These are phyloP conservation scores for Cacatua alba DNA, from an alignment of 2,113 vertebrate genomes.

Conservation along the genomic window DNA sequence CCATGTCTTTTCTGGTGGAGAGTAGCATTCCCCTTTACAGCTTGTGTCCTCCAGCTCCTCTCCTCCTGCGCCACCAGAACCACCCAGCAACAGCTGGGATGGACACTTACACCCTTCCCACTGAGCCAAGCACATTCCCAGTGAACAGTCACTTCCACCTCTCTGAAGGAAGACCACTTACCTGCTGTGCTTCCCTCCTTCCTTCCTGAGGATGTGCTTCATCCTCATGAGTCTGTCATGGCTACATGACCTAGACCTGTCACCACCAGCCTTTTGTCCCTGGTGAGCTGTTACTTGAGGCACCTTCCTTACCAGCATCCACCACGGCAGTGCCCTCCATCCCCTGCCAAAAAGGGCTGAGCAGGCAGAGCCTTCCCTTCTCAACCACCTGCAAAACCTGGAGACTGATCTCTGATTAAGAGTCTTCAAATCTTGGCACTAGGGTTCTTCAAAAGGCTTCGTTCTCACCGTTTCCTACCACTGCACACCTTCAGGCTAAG, in stretches of 20 bases:
- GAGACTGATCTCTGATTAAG: not conserved
- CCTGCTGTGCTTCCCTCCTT: not conserved
- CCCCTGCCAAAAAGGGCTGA: not conserved
- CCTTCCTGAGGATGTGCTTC: not conserved
- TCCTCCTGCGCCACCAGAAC: not conserved
- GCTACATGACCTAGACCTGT: rapidly evolving
- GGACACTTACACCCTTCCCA: not conserved
- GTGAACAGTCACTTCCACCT: not conserved
- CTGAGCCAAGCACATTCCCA: not conserved
- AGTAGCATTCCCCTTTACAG: not conserved
- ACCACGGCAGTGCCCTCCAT: not conserved
- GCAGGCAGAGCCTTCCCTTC: not conserved
- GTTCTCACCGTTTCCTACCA: not conserved
- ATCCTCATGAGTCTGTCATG: not conserved
- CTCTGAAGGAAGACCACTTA: rapidly evolving
- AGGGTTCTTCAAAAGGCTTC: not conserved
- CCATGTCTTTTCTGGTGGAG: not conserved
- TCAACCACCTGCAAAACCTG: not conserved
- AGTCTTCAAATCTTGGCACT: not conserved
- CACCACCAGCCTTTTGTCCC: not conserved
- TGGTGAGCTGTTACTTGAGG: not conserved
- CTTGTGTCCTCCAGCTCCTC: not conserved
- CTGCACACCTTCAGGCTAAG: not conserved
- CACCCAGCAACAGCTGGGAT: not conserved
- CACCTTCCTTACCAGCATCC: not conserved